These are phyloP conservation scores for Lepetodrilus schrolli DNA, from an alignment of 2,888 invertebrate genomes.

Conservation along the genomic window DNA sequence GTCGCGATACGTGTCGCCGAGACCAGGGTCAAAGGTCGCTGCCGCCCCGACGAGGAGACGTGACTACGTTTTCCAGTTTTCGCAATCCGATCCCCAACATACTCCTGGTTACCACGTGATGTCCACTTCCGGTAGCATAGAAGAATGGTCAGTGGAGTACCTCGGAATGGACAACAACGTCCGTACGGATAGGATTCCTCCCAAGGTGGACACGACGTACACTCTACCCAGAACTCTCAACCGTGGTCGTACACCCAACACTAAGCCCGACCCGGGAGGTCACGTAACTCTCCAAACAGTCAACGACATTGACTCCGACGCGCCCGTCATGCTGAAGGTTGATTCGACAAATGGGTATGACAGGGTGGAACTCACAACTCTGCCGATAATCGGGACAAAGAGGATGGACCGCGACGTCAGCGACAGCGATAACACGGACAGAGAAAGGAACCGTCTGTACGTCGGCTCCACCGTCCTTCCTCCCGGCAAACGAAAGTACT, in stretches of 20 bases:
- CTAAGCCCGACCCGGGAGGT: no score
- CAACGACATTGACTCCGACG: neutral
- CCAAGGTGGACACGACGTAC: no score
- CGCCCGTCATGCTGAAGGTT: neutral
- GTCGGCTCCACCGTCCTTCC: neutral
- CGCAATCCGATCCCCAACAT: neutral
- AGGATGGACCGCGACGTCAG: neutral
- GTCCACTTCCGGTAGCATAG: neutral
- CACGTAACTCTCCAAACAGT: no score
- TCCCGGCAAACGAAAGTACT: neutral
- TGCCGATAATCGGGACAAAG: neutral
- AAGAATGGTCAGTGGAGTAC: slow-evolving; percentile 15
- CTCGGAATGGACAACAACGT: neutral
- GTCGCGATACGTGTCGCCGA: neutral
- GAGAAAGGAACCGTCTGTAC: neutral
- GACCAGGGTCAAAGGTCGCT: neutral
- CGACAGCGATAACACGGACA: neutral
- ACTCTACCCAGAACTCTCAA: no score
- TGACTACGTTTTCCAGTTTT: slow-evolving; percentile 10
- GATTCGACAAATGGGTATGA: neutral
- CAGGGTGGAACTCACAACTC: neutral
- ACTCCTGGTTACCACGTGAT: neutral
- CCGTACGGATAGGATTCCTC: no score
- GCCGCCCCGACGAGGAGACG: neutral
- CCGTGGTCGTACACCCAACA: no score